Evolutionary conservation across 2,113 vertebrate genomes (phyloP).

Genomic region (Dipodomys stephensi): DNA sequence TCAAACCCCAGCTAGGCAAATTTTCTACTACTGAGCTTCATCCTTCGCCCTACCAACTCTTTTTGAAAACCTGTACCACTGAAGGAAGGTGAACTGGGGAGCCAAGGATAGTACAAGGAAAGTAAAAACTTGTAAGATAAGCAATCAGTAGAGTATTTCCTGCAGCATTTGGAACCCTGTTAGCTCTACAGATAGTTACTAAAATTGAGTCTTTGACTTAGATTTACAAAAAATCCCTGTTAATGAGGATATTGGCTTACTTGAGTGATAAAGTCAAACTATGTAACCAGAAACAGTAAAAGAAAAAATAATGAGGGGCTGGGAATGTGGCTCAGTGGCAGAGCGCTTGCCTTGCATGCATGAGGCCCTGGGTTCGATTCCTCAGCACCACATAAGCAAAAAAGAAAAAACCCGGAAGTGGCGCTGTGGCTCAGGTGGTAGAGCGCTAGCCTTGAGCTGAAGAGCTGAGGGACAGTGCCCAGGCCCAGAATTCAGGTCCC

Average conservation of each 20-base stretch:
- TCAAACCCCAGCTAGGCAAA: no score
- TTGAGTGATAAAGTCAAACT: background rate
- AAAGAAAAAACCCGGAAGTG: no score
- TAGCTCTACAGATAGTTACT: background rate
- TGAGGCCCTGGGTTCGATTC: no score
- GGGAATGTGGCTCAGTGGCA: no score
- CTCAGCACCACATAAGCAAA: no score
- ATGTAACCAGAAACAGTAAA: slow-evolving; percentile 1
- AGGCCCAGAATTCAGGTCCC: no score
- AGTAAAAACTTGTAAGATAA: background rate
- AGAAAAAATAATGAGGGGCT: background rate
- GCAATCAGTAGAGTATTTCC: background rate
- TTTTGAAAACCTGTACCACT: background rate
- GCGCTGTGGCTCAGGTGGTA: no score
- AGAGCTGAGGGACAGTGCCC: no score
- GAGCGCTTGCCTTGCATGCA: no score
- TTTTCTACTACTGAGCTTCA: no score
- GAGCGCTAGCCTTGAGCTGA: no score
- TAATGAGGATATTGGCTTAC: slow-evolving; percentile 25
- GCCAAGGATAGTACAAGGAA: background rate
- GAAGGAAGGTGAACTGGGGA: background rate
- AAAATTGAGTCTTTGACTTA: background rate
- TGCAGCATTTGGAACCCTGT: background rate
- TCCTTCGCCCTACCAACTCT: background rate
- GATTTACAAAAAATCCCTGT: background rate